phyloP scores from a whole-genome alignment of 1,140 invertebrate species.

The Eupristina koningsbergeri region DNA sequence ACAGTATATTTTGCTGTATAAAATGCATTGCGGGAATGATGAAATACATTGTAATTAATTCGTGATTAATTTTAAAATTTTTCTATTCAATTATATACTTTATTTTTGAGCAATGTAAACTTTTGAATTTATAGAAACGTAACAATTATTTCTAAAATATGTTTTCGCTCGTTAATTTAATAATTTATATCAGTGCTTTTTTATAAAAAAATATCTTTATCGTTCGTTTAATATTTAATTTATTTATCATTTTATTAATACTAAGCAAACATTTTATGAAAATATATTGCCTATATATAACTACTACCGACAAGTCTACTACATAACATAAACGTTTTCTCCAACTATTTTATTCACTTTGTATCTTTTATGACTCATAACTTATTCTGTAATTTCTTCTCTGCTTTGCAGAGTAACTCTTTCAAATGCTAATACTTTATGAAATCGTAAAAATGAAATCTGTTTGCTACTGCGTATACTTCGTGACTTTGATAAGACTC shows the following conservation, averaged over 20 bases:
- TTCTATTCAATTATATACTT: too few species aligned
- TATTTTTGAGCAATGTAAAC: too few species aligned
- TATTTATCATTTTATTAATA: not conserved
- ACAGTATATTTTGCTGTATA: too few species aligned
- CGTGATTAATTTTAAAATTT: too few species aligned
- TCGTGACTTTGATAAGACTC: constrained; percentile 3
- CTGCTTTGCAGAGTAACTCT: not conserved
- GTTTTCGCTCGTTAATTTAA: too few species aligned
- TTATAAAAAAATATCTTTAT: not conserved
- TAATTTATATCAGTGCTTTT: too few species aligned
- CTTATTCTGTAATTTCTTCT: constrained; percentile 16
- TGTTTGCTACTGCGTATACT: not conserved
- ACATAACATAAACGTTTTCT: not conserved
- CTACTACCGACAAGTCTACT: constrained; percentile 8
- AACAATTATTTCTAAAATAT: too few species aligned
- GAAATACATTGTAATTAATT: too few species aligned
- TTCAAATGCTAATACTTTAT: constrained; percentile 31
- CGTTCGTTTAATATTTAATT: not conserved
- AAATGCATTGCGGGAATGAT: too few species aligned
- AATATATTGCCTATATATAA: not conserved
- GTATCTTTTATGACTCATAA: constrained; percentile 25
- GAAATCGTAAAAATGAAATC: constrained; percentile 26
- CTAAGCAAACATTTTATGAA: not conserved
- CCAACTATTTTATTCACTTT: constrained; percentile 14
- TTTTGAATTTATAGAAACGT: too few species aligned